Percentiles rank a stretch among this genome's conserved stretches.
Conservation (phyloP, 2,113 vertebrate genomes). For the Hemicordylus capensis region DNA sequence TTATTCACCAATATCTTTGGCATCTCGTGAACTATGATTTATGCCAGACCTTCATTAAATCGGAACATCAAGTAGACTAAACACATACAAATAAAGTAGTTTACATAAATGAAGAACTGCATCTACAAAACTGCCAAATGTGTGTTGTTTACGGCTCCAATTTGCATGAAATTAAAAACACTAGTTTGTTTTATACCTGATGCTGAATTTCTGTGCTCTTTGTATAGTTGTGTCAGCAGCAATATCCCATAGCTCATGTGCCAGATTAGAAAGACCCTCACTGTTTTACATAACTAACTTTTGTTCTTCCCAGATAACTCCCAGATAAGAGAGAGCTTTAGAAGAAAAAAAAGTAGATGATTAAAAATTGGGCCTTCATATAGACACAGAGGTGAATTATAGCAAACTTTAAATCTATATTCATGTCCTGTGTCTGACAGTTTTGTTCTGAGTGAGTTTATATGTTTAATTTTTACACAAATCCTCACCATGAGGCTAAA, state of each 20-base stretch:
- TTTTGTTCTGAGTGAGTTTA: not conserved
- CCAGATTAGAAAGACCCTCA: not conserved
- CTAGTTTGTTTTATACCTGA: not conserved
- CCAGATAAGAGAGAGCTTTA: not conserved
- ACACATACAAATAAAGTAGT: constrained; percentile 12
- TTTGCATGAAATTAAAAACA: constrained; percentile 11
- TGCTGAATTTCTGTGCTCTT: not conserved
- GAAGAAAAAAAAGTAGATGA: not conserved
- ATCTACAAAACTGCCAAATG: not conserved
- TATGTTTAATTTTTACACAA: too few species aligned
- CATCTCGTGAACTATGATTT: constrained; percentile 3
- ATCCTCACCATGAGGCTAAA: not conserved
- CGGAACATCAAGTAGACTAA: constrained; percentile 1
- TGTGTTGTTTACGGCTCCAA: not conserved
- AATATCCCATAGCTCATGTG: not conserved
- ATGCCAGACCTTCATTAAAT: not conserved
- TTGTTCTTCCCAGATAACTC: not conserved
- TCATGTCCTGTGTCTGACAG: not conserved
- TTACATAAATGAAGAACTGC: not conserved
- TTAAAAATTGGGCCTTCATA: not conserved
- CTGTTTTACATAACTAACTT: not conserved
- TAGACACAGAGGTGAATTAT: too few species aligned
- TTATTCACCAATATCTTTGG: not conserved
- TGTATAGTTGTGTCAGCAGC: not conserved
- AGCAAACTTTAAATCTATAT: too few species aligned